Base-by-base conservation (phyloP, 2,888 invertebrate genomes). In the Pheosia tremula region DNA sequence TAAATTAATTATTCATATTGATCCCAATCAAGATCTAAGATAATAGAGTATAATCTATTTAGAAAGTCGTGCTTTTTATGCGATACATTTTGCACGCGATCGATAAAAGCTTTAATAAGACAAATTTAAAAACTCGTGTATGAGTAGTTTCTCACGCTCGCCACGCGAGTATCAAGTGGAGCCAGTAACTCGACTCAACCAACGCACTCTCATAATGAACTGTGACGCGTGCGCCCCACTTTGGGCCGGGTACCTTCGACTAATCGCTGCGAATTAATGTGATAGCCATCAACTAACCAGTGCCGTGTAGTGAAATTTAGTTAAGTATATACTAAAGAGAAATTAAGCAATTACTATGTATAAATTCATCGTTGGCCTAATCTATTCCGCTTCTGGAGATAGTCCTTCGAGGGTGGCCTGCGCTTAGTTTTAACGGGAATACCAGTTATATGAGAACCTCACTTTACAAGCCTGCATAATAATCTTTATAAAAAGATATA, bases 261-360 rank as follows among this genome's bases (percentile, higher is more conserved):
- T 82, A 81, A 85, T 84, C 82, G 80, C 78, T 81, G 83, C 83
- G 78, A 83, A 82, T 82, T 83, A 81, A 80, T 77, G 70, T 64
- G 78, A 79, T 79, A 70, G 65, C 68, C 63, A 78, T 79, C 78
- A 62, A 76, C 63, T 72, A 69, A 76, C 68, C 68, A 71, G 68
- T 65, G 68, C 65, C 64, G 66, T 7, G 43, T 54, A 59, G 56
- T 61, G 58, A 58, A 57, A 66, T 67, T 72, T 67, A 47, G 58
- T 59, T 54, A 50, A 41, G 39, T 67, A 65, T 71, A 64, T 9
- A 47, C 43, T 43, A 43, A 4, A 9, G 43, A 7, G 43, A 43
- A 9, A 9, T 8, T 43, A 10, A 43, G 9, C 39, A 39, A 39
- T 39, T 39, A 39, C 39, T 39, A 7, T 39, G 39, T 39, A 39